These are phyloP conservation scores for Conchocele bisecta DNA, from an alignment of 2,888 invertebrate species.

Conservation along the genomic window DNA sequence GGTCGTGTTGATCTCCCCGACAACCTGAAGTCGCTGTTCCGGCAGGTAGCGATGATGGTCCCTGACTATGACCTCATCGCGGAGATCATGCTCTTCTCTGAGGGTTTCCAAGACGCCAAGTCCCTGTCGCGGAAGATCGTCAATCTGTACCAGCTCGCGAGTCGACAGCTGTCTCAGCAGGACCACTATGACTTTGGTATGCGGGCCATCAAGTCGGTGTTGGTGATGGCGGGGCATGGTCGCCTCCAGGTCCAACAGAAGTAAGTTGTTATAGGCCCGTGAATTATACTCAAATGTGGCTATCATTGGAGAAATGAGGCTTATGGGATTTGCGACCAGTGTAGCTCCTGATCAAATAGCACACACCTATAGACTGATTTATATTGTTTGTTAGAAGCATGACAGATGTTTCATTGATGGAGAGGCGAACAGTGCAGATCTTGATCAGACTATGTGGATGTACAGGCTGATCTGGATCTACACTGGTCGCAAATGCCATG, in stretches of 20 bases:
- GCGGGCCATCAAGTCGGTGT: conserved; percentile 82
- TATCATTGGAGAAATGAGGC: too few relatives aligned
- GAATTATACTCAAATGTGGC: too few relatives aligned
- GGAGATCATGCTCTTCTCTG: conserved; percentile 82
- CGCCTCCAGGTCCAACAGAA: conserved; percentile 75
- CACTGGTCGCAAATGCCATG: too few relatives aligned
- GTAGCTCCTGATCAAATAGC: too few relatives aligned
- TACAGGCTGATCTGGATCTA: too few relatives aligned
- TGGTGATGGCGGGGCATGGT: conserved; percentile 82
- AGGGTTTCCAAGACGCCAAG: conserved; percentile 81
- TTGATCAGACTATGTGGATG: too few relatives aligned
- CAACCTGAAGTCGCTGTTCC: conserved; percentile 82
- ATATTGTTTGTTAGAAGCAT: too few relatives aligned
- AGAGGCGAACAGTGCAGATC: too few relatives aligned
- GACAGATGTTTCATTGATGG: too few relatives aligned
- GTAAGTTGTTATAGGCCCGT: too few relatives aligned
- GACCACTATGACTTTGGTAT: conserved; percentile 83
- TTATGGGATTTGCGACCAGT: too few relatives aligned
- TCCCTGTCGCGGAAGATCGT: conserved; percentile 82
- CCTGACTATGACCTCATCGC: conserved; percentile 82
- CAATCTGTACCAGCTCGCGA: conserved; percentile 81
- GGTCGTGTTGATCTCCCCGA: conserved; percentile 83
- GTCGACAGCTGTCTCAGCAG: conserved; percentile 82
- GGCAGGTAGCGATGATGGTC: conserved; percentile 83
- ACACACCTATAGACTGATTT: too few relatives aligned